Percentiles rank a stretch among this genome's conserved stretches.
Evolutionary conservation across 2,888 invertebrate species (phyloP).

Genomic region (Diloba caeruleocephala): DNA sequence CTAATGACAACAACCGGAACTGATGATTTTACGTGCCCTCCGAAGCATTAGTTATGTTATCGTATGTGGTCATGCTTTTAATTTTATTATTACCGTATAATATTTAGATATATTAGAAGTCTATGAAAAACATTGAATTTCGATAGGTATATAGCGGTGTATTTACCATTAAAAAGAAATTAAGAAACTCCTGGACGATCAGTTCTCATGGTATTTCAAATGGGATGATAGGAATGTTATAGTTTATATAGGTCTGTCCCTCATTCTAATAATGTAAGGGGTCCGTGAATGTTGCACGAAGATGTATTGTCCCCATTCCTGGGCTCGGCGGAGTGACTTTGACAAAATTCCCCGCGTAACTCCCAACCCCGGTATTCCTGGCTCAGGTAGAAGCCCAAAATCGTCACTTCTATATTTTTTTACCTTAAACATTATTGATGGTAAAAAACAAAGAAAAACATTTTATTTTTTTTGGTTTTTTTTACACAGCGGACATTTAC

Average conservation of each 20-base stretch:
- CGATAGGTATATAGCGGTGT: too few relatives aligned
- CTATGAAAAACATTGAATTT: too few relatives aligned
- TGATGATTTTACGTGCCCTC: too few relatives aligned
- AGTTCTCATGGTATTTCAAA: constrained; percentile 43
- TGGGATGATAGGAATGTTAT: constrained; percentile 68
- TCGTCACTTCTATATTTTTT: constrained; percentile 50
- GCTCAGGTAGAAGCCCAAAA: constrained; percentile 50
- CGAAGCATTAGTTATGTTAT: too few relatives aligned
- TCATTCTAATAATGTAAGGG: constrained; percentile 74
- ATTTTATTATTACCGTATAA: too few relatives aligned
- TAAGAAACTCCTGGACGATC: constrained; percentile 42
- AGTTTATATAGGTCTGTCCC: constrained; percentile 71
- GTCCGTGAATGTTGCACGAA: constrained; percentile 79
- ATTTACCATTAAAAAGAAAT: constrained; percentile 30
- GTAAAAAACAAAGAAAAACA: constrained; percentile 43
- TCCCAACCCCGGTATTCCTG: constrained; percentile 41
- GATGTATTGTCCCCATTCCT: constrained; percentile 78
- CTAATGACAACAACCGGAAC: too few relatives aligned
- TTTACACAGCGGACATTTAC: constrained; percentile 28
- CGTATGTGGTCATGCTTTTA: too few relatives aligned
- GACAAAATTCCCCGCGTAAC: constrained; percentile 75
- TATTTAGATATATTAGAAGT: too few relatives aligned
- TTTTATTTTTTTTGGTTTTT: constrained; percentile 39
- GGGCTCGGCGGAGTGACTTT: constrained; percentile 71
- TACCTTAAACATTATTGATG: constrained; percentile 43